phyloP scores from a whole-genome alignment of 2,113 vertebrate genomes.

The Trichomycterus rosablanca region DNA sequence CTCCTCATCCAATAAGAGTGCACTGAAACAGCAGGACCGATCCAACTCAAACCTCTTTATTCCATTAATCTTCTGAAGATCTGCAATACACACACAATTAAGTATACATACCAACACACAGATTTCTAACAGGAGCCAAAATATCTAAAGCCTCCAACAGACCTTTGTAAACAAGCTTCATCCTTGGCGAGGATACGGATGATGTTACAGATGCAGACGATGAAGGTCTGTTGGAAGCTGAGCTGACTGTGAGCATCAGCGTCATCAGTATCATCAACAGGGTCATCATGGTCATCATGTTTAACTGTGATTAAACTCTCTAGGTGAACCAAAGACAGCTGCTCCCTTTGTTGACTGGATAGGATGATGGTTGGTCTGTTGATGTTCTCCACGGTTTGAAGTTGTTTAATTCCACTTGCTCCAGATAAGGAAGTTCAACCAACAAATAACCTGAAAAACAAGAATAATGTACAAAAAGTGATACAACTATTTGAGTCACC shows the following conservation, averaged over 20 bases:
- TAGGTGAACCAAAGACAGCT: background rate
- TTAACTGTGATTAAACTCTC: conserved; percentile 4
- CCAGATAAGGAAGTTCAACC: too few species aligned
- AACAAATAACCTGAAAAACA: too few species aligned
- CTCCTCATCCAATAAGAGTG: conserved; percentile 89
- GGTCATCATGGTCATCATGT: conserved; percentile 30
- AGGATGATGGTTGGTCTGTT: too few species aligned
- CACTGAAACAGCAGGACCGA: conserved; percentile 86
- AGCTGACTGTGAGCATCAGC: conserved; percentile 19
- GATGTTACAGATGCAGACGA: conserved; percentile 15
- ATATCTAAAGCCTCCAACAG: background rate
- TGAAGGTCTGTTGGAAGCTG: conserved; percentile 10
- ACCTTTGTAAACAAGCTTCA: conserved; percentile 48
- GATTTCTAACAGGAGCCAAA: background rate
- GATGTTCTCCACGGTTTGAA: too few species aligned
- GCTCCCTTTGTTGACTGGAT: too few species aligned
- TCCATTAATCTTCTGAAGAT: conserved; percentile 79
- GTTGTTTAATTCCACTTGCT: too few species aligned
- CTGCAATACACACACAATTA: conserved; percentile 55
- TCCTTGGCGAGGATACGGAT: conserved; percentile 33
- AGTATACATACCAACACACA: background rate
- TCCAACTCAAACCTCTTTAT: conserved; percentile 79
- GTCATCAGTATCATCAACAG: conserved; percentile 21
- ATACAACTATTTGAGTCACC: too few species aligned
- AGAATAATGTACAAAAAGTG: too few species aligned